Evolutionary conservation across 2,797 vertebrate genomes (phyloP), one percentile per base, ranked within the genome.

Genomic region (Crenichthys baileyi): DNA sequence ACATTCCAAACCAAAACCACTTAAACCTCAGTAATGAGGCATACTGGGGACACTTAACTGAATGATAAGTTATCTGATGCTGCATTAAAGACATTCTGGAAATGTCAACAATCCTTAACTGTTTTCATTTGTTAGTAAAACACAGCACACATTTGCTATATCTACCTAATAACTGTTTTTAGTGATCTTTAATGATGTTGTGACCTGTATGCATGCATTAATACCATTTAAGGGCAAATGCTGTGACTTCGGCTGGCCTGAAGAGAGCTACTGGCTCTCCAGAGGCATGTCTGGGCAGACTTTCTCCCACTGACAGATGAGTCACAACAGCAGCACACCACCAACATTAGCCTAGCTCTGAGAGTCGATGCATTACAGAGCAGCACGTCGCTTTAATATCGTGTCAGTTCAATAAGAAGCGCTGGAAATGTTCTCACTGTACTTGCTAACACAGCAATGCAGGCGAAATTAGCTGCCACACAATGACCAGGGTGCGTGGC

Each of bases 291-390:
- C 85, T 73, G 82, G 87, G 50, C 89, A 91, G 77, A 53, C 73
- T 83, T 78, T n/a, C 74, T 7, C 74, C 26, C 56, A 1, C 26
- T 85, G 88, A 81, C 88, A 91, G 86, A 85, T 77, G 24, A 75
- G 71, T 72, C 79, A 80, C 80, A 80, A 83, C 79, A 83, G 65
- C 86, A 77, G 24, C 74, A 39, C 41, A n/a, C 77, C 55, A 88
- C 90, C 88, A 92, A 82, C 87, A 51, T 83, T 91, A 92, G 90
- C 89, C 29, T 73, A 81, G 88, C 88, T 51, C 26, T 78, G 56
- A 63, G 15, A 5, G 80, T 60, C 76, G 22, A 48, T 26, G 67
- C 79, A 68, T 24, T 61, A 79, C 70, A 76, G n/a, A 48, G 72
- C 56, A 20, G 81, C 75, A 56, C 67, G 86, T 84, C 85, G 79